phyloP scores from a whole-genome alignment of 2,888 invertebrate genomes.

The Periphyllus acericola region DNA sequence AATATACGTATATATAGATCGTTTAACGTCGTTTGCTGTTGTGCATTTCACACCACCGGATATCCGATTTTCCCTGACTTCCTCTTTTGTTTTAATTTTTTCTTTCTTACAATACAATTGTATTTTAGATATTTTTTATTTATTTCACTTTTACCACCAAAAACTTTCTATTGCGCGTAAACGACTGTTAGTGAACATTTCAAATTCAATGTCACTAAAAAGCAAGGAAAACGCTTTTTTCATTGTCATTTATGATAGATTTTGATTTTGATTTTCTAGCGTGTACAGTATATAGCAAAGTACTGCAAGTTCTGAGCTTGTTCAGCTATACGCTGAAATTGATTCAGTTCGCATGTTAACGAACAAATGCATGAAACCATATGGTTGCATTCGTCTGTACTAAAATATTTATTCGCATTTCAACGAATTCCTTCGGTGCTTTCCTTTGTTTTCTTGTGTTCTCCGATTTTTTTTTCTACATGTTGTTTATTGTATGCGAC shows the following conservation, averaged over 20 bases:
- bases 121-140: slow-evolving; percentile 11
- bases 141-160: neutral
- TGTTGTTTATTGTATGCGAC: too few species aligned
- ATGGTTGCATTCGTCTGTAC: too few species aligned
- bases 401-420: too few species aligned
- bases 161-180: neutral
- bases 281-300: neutral
- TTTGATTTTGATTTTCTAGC: neutral
- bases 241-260: neutral
- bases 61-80: slow-evolving; percentile 38
- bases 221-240: neutral
- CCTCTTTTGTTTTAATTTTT: slow-evolving; percentile 12
- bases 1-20: too few species aligned
- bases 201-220: neutral
- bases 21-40: slow-evolving; percentile 3
- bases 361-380: too few species aligned
- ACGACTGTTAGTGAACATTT: neutral
- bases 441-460: too few species aligned
- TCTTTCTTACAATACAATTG: neutral
- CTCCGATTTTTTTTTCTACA: too few species aligned
- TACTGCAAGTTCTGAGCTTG: neutral
- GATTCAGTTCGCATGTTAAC: too few species aligned
- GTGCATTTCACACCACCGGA: slow-evolving; percentile 49
- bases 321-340: too few species aligned
- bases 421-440: too few species aligned